Percentiles rank a stretch among this genome's conserved stretches.
Evolutionary conservation across 2,113 vertebrate species (phyloP).

Genomic region (Thryonomys swinderianus): DNA sequence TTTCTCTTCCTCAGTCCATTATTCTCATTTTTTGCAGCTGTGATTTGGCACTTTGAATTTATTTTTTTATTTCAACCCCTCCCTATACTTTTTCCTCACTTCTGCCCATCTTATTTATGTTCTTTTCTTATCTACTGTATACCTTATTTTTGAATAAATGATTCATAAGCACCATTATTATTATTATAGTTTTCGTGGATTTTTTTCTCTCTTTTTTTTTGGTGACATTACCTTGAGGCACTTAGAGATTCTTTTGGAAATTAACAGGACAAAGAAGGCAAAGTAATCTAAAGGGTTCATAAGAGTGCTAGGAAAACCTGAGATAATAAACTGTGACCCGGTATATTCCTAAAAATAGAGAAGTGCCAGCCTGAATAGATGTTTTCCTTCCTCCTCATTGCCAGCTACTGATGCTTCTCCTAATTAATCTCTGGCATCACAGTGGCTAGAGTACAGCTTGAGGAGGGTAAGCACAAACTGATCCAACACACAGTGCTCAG

Average conservation of each 20-base stretch:
- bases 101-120: not conserved
- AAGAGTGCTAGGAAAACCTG: not conserved
- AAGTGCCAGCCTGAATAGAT: not conserved
- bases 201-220: too few relatives aligned
- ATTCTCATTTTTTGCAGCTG: constrained; percentile 35
- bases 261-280: not conserved
- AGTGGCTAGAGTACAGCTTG: constrained; percentile 34
- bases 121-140: not conserved
- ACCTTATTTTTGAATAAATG: not conserved
- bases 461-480: not conserved
- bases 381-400: not conserved
- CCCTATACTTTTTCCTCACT: not conserved
- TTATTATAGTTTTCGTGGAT: not conserved
- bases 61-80: constrained; percentile 18
- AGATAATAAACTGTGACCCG: constrained; percentile 47
- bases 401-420: constrained; percentile 37
- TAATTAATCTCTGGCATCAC: constrained; percentile 46
- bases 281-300: constrained; percentile 27
- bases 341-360: constrained; percentile 54
- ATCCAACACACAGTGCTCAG: not conserved
- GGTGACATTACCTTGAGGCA: not conserved
- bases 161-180: constrained; percentile 33
- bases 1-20: not conserved
- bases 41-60: constrained; percentile 19
- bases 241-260: constrained; percentile 40